Base-by-base conservation (phyloP, 1,140 invertebrate genomes). In the Lethrus apterus region DNA sequence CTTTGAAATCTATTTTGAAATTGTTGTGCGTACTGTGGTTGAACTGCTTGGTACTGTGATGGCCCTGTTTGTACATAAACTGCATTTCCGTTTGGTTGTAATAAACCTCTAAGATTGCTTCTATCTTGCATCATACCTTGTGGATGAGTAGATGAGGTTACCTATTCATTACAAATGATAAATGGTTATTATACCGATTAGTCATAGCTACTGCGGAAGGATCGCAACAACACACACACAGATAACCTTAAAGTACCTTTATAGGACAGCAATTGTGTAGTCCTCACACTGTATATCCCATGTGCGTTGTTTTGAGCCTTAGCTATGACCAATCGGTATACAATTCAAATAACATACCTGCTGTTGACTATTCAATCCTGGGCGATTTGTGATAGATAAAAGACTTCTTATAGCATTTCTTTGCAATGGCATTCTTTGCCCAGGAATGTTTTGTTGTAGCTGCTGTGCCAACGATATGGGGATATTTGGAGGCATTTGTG, bases 51-150 rank as follows among this genome's bases (percentile, higher is more conserved):
- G 43, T 66, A 66, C 42, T 65, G 61, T 8, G 52, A 50, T 0
- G 64, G 64, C 8, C 58, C 64, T 1, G 64, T 66, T 49, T 63
- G 64, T 11, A 66, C 62, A 49, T 66, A 66, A 33, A 66, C 62
- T 3, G 61, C 51, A 23, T 53, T 56, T 13, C 54, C 55, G 24
- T 50, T 58, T 13, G 60, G 60, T 54, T 67, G 65, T 9, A 67
- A 46, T 8, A 67, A 50, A 41, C 57, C 59, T 4, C 65, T 48
- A 14, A 67, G 44, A 42, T 62, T 63, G 26, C 57, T 62, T 5
- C 59, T 42, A 46, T 62, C 60, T 17, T 59, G 58, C 48, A 63
- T 54, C 43, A 65, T 57, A n/a, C 56, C 61, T 46, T 67, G 65
- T 3, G 65, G 65, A 57, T 67, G 65, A 35, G 65, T 67, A 24